Conservation (phyloP, 1,140 invertebrate species). For the Octopus bimaculoides region DNA sequence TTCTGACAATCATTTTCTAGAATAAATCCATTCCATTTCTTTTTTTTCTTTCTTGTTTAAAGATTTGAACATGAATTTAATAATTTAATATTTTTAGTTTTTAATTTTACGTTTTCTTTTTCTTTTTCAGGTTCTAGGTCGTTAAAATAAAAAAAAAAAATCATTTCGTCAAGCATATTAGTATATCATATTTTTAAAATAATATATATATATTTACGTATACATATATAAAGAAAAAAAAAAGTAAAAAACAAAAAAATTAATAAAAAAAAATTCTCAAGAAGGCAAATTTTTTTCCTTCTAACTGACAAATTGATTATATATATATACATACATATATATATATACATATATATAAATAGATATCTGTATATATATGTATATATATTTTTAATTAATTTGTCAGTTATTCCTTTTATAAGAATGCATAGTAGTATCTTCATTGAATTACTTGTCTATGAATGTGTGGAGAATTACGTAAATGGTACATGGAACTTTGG, state of each 20-base stretch:
- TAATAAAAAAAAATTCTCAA: background rate
- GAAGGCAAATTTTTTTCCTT: no score
- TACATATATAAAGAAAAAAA: background rate
- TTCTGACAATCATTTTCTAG: no score
- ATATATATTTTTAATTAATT: background rate
- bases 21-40: no score
- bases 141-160: background rate
- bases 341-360: no score
- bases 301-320: no score
- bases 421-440: conserved; percentile 6
- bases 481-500: background rate
- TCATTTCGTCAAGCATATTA: background rate
- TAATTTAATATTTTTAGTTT: background rate
- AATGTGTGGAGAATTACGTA: conserved; percentile 6
- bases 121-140: conserved; percentile 3
- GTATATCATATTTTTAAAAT: no score
- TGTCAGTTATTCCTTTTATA: background rate
- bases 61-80: background rate
- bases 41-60: background rate
- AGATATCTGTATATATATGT: background rate
- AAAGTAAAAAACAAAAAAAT: background rate
- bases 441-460: background rate
- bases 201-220: background rate
- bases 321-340: no score
- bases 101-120: background rate